These are phyloP conservation scores for Acrocephalus arundinaceus DNA, from an alignment of 2,113 vertebrate species.

Conservation along the genomic window DNA sequence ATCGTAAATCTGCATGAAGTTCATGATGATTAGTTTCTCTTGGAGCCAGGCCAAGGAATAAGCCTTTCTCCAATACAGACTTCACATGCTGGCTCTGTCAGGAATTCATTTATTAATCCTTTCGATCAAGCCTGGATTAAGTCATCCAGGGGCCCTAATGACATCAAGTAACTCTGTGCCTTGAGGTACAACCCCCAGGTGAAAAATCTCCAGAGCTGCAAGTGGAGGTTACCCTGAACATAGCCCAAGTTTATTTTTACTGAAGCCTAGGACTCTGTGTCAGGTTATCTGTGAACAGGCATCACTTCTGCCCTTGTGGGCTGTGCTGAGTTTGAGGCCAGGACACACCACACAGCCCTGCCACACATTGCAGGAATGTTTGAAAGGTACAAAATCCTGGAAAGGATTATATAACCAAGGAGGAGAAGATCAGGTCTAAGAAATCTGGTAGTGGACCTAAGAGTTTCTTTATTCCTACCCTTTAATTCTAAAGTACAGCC, in stretches of 20 bases:
- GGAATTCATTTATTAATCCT: constrained; percentile 78
- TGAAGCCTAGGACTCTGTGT: not conserved
- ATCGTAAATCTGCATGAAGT: constrained; percentile 76
- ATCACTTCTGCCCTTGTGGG: not conserved
- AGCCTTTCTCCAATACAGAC: constrained; percentile 72
- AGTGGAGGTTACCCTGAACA: not conserved
- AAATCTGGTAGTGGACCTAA: not conserved
- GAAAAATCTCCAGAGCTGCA: not conserved
- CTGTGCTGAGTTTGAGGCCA: not conserved
- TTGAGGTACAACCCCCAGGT: not conserved
- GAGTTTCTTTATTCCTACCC: not conserved
- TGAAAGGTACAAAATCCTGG: not conserved
- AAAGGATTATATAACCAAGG: not conserved
- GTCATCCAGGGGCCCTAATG: constrained; percentile 10
- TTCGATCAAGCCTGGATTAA: constrained; percentile 67
- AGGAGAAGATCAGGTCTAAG: not conserved
- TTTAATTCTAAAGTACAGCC: not conserved
- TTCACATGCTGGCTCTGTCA: constrained; percentile 70
- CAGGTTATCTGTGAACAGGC: not conserved
- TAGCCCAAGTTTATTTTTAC: not conserved
- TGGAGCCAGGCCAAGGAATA: constrained; percentile 72
- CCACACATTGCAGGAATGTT: not conserved
- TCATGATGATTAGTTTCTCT: constrained; percentile 76
- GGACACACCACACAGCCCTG: fast-evolving
- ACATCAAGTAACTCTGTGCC: not conserved